Conservation (phyloP, 2,113 vertebrate genomes). For the Aix galericulata region DNA sequence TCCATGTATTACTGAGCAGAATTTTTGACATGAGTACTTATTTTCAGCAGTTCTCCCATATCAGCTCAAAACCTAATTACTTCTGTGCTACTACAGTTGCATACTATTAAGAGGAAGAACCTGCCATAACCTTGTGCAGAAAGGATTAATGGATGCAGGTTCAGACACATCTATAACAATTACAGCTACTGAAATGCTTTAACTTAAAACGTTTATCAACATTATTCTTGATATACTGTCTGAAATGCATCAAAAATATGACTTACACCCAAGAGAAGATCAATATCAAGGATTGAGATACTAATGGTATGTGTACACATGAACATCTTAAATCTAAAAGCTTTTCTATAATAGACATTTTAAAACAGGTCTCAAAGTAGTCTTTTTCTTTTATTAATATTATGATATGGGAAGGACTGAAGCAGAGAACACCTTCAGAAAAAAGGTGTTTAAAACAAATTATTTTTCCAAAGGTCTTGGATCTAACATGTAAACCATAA, state of each 20-base stretch:
- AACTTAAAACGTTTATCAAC: neutral
- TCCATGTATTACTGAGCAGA: neutral
- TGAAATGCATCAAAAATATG: neutral
- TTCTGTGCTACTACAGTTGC: neutral
- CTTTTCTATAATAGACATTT: neutral
- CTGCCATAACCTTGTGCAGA: neutral
- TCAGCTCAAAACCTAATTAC: neutral
- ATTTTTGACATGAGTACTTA: neutral
- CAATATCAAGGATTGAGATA: neutral
- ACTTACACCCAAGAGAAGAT: neutral
- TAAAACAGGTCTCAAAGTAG: neutral
- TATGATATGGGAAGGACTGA: neutral
- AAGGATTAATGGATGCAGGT: neutral
- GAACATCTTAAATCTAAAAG: neutral
- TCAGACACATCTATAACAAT: neutral
- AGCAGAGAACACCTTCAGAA: neutral
- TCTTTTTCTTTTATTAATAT: neutral
- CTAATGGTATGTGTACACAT: neutral
- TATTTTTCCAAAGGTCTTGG: neutral
- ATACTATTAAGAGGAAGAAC: neutral
- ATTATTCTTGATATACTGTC: neutral
- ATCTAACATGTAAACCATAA: neutral
- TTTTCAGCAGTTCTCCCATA: neutral
- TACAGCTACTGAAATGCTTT: neutral
- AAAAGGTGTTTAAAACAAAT: neutral